These are phyloP conservation scores for Cynopterus brachyotis DNA, from an alignment of 2,113 vertebrate genomes.

Conservation along the genomic window DNA sequence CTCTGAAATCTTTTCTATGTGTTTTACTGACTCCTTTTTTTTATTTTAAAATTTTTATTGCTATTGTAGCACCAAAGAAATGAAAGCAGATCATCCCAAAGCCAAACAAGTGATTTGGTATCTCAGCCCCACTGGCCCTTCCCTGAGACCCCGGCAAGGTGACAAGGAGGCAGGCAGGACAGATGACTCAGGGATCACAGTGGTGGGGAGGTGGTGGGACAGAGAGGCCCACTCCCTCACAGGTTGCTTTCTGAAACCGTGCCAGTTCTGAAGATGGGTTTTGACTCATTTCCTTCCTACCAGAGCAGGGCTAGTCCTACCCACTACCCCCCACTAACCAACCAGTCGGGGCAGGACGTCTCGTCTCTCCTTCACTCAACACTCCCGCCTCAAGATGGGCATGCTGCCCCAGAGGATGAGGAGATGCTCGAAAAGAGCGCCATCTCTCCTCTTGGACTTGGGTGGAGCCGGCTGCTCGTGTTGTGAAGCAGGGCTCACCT, in stretches of 20 bases:
- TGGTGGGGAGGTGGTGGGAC: not conserved
- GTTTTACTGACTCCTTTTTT: conserved; percentile 81
- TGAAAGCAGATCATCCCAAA: conserved; percentile 64
- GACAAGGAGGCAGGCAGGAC: not conserved
- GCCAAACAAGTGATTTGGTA: conserved; percentile 63
- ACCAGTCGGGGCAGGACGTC: not conserved
- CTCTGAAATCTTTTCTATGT: conserved; percentile 84
- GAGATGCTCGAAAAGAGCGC: not conserved
- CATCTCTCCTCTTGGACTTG: not conserved
- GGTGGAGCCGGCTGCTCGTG: not conserved
- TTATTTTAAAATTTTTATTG: conserved; percentile 74
- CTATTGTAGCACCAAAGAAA: conserved; percentile 85
- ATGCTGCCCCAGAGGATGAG: not conserved
- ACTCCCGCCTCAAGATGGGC: not conserved
- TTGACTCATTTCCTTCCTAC: not conserved
- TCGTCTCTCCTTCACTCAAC: not conserved
- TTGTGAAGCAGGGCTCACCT: not conserved
- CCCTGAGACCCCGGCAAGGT: not conserved
- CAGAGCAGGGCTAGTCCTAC: not conserved
- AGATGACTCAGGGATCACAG: conserved; percentile 61
- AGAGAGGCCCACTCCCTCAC: fast-evolving
- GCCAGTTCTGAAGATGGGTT: not conserved
- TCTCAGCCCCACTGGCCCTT: not conserved
- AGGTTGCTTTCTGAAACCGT: not conserved
- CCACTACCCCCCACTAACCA: not conserved